Evolutionary conservation across 1,140 invertebrate species (phyloP).

Genomic region (Drosophila lacteicornis): DNA sequence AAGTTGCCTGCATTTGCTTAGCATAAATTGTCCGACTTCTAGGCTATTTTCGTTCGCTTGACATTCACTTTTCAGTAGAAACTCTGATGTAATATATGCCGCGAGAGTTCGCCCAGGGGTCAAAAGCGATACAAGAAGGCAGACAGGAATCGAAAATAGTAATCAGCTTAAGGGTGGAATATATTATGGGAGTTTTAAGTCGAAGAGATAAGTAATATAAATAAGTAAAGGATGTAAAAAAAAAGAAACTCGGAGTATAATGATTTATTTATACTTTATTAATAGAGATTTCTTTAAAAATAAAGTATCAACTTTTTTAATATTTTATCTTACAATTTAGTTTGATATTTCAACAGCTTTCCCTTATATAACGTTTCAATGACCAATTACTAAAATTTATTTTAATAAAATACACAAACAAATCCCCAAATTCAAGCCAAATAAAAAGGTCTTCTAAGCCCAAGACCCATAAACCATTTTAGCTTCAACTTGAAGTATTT

Average conservation of each 20-base stretch:
- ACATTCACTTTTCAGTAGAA: constrained; percentile 57
- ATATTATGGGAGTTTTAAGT: constrained; percentile 5
- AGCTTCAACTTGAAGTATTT: neutral
- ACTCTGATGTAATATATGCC: constrained; percentile 66
- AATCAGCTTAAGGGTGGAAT: constrained; percentile 13
- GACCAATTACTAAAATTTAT: neutral
- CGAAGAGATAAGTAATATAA: neutral
- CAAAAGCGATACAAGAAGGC: constrained; percentile 37
- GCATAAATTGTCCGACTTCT: constrained; percentile 67
- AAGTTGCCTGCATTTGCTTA: constrained; percentile 68
- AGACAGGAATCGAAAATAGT: constrained; percentile 47
- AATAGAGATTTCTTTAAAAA: no score
- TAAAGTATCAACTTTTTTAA: no score
- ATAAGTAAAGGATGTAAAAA: no score
- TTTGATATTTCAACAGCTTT: neutral
- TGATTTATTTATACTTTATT: no score
- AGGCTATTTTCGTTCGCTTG: constrained; percentile 12
- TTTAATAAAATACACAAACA: neutral
- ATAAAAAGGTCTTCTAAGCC: neutral
- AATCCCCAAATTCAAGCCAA: neutral
- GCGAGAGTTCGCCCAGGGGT: constrained; percentile 47
- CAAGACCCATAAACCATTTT: constrained; percentile 4
- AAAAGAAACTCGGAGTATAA: no score
- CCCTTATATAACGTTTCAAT: neutral
- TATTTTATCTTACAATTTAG: no score